Conservation (phyloP, 1,140 invertebrate genomes). For the Physella acuta region DNA sequence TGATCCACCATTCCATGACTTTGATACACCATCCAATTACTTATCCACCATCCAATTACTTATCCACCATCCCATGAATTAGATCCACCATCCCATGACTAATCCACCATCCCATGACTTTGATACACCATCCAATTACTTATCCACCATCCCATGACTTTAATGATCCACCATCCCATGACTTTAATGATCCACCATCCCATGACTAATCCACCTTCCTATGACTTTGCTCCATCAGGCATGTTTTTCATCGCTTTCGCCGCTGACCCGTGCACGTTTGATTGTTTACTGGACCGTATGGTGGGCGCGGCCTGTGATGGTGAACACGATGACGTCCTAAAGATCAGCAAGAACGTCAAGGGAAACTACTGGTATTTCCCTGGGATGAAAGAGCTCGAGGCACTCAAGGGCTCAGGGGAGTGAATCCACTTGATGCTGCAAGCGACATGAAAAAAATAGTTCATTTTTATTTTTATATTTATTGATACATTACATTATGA, state of each 20-base stretch:
- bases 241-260: slow-evolving; percentile 12
- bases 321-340: slow-evolving; percentile 18
- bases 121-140: no score
- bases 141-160: no score
- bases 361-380: slow-evolving; percentile 19
- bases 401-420: background rate
- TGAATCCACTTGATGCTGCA: background rate
- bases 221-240: no score
- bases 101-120: no score
- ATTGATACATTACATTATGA: no score
- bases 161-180: no score
- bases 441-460: no score
- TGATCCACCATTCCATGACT: background rate
- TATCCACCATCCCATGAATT: slow-evolving; percentile 1
- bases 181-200: no score
- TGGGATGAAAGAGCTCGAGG: slow-evolving; percentile 9
- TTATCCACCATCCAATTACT: background rate
- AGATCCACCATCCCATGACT: no score
- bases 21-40: background rate
- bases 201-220: no score
- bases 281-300: slow-evolving; percentile 18
- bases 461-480: no score
- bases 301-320: slow-evolving; percentile 15
- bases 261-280: slow-evolving; percentile 1
- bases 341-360: slow-evolving; percentile 19